Evolutionary conservation across 2,888 invertebrate genomes (phyloP).

Genomic region (Nesidiocoris tenuis): DNA sequence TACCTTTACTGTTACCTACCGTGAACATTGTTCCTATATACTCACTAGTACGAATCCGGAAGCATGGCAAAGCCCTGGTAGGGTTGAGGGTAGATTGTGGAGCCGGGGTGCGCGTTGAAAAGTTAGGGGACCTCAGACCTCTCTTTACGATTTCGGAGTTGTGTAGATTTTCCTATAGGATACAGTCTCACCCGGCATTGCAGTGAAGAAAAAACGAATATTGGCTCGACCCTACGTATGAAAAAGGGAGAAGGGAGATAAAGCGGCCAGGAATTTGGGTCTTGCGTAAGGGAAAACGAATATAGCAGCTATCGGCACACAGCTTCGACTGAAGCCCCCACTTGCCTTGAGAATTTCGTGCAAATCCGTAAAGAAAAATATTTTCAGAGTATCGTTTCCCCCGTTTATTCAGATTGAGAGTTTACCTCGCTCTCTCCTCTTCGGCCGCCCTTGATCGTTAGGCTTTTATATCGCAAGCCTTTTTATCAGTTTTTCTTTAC

Average conservation of each 20-base stretch:
- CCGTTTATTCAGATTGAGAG: background rate
- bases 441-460: background rate
- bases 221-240: background rate
- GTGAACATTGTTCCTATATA: background rate
- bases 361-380: background rate
- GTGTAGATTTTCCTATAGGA: background rate
- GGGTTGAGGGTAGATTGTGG: too few relatives aligned
- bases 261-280: background rate
- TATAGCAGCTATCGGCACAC: background rate
- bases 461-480: background rate
- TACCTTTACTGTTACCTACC: background rate
- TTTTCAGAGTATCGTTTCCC: background rate
- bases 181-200: background rate
- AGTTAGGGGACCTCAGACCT: background rate
- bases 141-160: background rate
- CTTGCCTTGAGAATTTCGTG: background rate
- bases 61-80: too few relatives aligned
- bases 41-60: background rate
- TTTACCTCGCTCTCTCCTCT: background rate
- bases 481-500: background rate
- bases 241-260: background rate
- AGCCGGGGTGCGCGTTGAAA: background rate
- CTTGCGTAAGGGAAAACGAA: background rate
- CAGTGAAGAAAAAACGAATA: background rate
- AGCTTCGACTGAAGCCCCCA: background rate